A percentile compares a stretch with the other conserved stretches of the same genome.
Evolutionary conservation across 2,113 vertebrate genomes (phyloP).

Genomic region (Scomber colias): DNA sequence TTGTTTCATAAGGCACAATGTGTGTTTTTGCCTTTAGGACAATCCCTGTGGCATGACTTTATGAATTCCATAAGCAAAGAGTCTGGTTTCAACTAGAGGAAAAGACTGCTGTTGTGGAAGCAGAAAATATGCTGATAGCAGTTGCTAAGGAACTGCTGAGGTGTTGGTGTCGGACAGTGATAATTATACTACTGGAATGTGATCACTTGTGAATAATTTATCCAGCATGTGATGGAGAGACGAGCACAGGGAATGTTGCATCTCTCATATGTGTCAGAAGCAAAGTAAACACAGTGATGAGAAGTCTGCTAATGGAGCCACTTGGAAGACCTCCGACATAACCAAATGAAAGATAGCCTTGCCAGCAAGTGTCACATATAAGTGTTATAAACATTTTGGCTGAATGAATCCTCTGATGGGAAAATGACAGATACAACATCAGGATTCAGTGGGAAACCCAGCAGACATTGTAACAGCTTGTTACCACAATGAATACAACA

Average conservation of each 20-base stretch:
- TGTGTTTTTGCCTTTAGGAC: constrained; percentile 25
- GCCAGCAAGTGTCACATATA: constrained; percentile 37
- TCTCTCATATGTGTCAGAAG: constrained; percentile 58
- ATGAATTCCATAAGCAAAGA: constrained; percentile 16
- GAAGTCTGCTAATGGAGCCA: constrained; percentile 44
- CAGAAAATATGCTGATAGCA: constrained; percentile 59
- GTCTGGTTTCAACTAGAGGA: constrained; percentile 29
- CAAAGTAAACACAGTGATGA: constrained; percentile 67
- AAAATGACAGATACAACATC: constrained; percentile 49
- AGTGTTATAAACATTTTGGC: constrained; percentile 37
- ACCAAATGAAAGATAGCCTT: constrained; percentile 24
- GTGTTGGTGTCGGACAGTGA: constrained; percentile 73
- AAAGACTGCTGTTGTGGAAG: constrained; percentile 54
- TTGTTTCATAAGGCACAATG: not conserved
- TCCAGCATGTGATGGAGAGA: constrained; percentile 57
- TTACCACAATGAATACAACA: constrained; percentile 53
- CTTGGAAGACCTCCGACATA: constrained; percentile 47
- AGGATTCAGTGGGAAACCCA: constrained; percentile 50
- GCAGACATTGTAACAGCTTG: constrained; percentile 53
- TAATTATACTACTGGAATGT: constrained; percentile 78
- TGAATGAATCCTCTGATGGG: constrained; percentile 35
- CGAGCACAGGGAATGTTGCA: constrained; percentile 41
- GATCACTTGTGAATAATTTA: constrained; percentile 77
- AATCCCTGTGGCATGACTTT: constrained; percentile 17
- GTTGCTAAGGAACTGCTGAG: constrained; percentile 84